Percentiles rank a stretch among this genome's conserved stretches.
Evolutionary conservation across 2,113 vertebrate genomes (phyloP).

Genomic region (Charina bottae): DNA sequence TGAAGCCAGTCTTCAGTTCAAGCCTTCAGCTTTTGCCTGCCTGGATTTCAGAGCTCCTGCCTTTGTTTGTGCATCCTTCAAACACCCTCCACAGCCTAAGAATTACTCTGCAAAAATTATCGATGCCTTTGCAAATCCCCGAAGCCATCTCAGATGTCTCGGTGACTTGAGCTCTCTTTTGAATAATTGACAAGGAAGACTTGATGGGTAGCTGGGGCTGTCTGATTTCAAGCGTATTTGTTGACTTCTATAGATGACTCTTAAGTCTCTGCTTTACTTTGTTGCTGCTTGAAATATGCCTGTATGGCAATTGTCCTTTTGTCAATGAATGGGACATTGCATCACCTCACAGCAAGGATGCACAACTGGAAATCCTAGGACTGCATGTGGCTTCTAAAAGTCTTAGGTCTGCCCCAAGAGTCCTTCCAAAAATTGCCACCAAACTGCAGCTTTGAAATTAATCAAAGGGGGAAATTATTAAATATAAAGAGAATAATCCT

Average conservation of each 20-base stretch:
- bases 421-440: no score
- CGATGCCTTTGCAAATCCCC: conserved; percentile 62
- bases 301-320: not conserved
- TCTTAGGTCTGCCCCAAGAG: no score
- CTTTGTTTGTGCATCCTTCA: conserved; percentile 53
- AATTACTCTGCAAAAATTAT: conserved; percentile 44
- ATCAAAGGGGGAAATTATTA: no score
- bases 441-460: no score
- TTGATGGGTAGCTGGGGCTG: conserved; percentile 52
- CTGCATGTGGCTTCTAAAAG: no score
- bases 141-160: conserved; percentile 69
- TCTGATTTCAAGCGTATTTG: conserved; percentile 50
- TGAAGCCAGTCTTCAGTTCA: not conserved
- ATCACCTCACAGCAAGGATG: no score
- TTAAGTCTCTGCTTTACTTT: conserved; percentile 26
- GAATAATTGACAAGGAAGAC: conserved; percentile 79
- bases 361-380: no score
- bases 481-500: no score
- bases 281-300: not conserved
- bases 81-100: not conserved
- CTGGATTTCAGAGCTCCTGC: not conserved
- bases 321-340: not conserved
- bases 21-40: not conserved
- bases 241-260: conserved; percentile 18
- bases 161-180: conserved; percentile 68